These are phyloP conservation scores for Pardalotus punctatus DNA, from an alignment of 2,113 vertebrate species.

Conservation along the genomic window DNA sequence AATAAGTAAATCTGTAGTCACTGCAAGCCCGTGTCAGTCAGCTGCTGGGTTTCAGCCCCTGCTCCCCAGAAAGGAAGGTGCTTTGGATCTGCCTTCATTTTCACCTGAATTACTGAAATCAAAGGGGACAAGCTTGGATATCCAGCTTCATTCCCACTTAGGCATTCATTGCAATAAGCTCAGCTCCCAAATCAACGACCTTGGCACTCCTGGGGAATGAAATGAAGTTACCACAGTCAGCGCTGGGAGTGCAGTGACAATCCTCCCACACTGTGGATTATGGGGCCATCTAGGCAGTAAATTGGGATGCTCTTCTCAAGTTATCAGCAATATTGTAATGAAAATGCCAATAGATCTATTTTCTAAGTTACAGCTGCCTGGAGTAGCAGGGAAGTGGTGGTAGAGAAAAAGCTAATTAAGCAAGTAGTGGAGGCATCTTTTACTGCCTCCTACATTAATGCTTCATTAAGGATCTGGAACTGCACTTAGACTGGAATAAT, in stretches of 20 bases:
- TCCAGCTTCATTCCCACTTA: background rate
- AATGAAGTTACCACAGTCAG: background rate
- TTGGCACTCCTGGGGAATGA: background rate
- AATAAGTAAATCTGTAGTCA: background rate
- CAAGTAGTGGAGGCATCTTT: background rate
- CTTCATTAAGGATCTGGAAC: constrained; percentile 7
- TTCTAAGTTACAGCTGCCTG: background rate
- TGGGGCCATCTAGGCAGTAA: background rate
- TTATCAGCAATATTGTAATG: background rate
- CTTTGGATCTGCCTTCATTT: background rate
- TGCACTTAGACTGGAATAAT: background rate
- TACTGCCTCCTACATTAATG: background rate
- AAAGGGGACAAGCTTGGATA: background rate
- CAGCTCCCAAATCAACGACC: background rate
- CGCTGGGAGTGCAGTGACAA: background rate
- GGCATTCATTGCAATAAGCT: background rate
- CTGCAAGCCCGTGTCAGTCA: background rate
- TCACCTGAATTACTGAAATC: background rate
- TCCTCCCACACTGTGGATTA: background rate
- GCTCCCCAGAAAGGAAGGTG: background rate
- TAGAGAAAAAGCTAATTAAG: background rate
- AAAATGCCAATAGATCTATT: constrained; percentile 11
- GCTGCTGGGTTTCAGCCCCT: background rate
- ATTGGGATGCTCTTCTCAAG: background rate
- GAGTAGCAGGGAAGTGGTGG: background rate